phyloP scores from a whole-genome alignment of 2,797 vertebrate species.

The Lacerta bilineata region DNA sequence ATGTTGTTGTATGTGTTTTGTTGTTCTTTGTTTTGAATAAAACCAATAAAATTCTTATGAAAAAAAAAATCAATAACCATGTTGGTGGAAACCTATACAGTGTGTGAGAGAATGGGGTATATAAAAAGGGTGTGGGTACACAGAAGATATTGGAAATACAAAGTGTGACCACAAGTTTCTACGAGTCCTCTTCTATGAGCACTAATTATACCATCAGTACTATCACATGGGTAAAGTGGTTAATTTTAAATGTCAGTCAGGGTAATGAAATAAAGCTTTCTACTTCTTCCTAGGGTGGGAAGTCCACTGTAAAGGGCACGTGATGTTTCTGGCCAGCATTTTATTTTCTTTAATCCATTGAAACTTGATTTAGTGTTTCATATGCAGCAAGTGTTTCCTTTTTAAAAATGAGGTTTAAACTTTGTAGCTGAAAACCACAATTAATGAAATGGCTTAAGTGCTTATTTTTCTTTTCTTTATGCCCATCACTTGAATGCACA shows the following conservation, averaged over 20 bases:
- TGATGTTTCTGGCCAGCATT: background rate
- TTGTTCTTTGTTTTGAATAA: too few relatives aligned
- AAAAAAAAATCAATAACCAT: background rate
- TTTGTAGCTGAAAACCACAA: constrained; percentile 4
- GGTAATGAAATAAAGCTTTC: background rate
- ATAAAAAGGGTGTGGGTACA: background rate
- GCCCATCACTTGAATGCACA: background rate
- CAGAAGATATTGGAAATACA: background rate
- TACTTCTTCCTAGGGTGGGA: background rate
- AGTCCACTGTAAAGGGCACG: background rate
- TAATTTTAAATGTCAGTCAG: background rate
- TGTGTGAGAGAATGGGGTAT: background rate
- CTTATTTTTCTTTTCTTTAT: background rate
- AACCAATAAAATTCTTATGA: too few relatives aligned
- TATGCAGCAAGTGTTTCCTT: background rate
- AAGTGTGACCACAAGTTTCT: background rate
- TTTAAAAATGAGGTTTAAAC: constrained; percentile 24
- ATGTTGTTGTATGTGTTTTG: too few relatives aligned
- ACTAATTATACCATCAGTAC: background rate
- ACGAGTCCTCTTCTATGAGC: background rate
- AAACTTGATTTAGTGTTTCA: constrained; percentile 30
- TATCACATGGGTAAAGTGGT: background rate
- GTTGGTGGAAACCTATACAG: background rate
- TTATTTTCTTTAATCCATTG: constrained; percentile 20
- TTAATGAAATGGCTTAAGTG: constrained; percentile 6